Base-by-base conservation (phyloP, 1,140 invertebrate species). In the Monomorium pharaonis region DNA sequence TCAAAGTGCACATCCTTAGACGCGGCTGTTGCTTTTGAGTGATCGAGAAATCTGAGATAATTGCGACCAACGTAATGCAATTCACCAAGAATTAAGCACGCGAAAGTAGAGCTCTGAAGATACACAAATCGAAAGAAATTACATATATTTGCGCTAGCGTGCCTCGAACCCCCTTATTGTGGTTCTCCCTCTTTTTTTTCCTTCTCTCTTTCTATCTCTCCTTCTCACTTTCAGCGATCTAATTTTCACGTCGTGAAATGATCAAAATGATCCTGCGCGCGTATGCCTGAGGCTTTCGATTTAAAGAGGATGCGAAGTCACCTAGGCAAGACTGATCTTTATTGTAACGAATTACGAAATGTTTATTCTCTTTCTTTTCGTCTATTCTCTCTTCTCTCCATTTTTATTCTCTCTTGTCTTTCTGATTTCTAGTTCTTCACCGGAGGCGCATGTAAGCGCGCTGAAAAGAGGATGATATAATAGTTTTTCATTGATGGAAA, bases 211-310 rank as follows among this genome's bases (percentile, higher is more conserved):
- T 72, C 42, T 56, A n/a, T 88, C 74, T 70, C 67, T 65, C 58
- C 88, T 65, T 88, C 58, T 62, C 67, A 63, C 74, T 86, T 76
- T 83, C 70, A 58, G 16, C 44, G 65, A 65, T 85, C 56, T 78
- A 67, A 74, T 87, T 89, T 87, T 83, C 54, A 44, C 69, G 37
- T 24, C 37, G 33, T 74, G 33, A 83, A 83, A 83, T 58, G 75
- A 90, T 89, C 85, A 85, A 89, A 89, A 87, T 60, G 54, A 77
- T 77, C 69, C 75, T 92, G 90, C 89, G 91, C 88, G 89, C 88
- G 87, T 92, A 92, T 92, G 92, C 90, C 90, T 75, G 92, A 90
- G 92, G 92, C 92, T 93, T 93, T 92, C 72, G 87, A 91, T 92
- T 93, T 89, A 86, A 90, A 92, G 54, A 81, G 60, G 70, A 89